Base-by-base conservation (phyloP, 2,797 vertebrate species). In the Amazonetta brasiliensis region DNA sequence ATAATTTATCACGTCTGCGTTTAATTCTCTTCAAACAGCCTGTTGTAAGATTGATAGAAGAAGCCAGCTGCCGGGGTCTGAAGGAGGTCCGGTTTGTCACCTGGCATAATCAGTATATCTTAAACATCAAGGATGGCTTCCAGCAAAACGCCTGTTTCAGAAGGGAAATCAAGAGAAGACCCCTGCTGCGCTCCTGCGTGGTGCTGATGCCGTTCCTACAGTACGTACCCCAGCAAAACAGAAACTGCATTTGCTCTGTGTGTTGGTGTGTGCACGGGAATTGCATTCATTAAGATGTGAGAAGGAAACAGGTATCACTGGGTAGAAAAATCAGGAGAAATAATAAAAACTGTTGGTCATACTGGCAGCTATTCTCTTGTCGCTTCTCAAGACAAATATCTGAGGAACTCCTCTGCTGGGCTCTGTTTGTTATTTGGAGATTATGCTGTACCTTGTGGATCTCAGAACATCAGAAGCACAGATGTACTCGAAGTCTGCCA, bases 1-100 rank as follows among this genome's bases (percentile, higher is more conserved):
- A 17, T 35, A 2, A 9, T 78, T 95, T 66, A 15, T 74, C 67
- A 15, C 1, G 2, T 62, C 31, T 59, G 2, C 80, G 63, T 17
- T 60, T 4, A 16, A 56, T 72, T 85, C 37, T 58, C 35, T 81
- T 81, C 25, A 30, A 77, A 35, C 97, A 99, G 99, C 99, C 99
- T 17, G 99, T 99, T 94, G 98, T 99, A 60, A 98, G 99, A 93
- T 91, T 99, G 96, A 99, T 99, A 48, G 99, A 99, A 97, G 99
- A 99, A 97, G 99, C 99, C 8, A 99, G 98, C 60, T 98, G 98
- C 31, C 98, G 99, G 41, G 99, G 99, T 59, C 98, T 99, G 86
- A 99, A 99, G 94, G 99, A 99, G 97, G 99, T 99, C 44, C 99
- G 99, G 9, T 99, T 99, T 94, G 98, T 99, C 72, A 99, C 99